Evolutionary conservation across 2,888 invertebrate genomes (phyloP).

Genomic region (Ochropleura plecta): DNA sequence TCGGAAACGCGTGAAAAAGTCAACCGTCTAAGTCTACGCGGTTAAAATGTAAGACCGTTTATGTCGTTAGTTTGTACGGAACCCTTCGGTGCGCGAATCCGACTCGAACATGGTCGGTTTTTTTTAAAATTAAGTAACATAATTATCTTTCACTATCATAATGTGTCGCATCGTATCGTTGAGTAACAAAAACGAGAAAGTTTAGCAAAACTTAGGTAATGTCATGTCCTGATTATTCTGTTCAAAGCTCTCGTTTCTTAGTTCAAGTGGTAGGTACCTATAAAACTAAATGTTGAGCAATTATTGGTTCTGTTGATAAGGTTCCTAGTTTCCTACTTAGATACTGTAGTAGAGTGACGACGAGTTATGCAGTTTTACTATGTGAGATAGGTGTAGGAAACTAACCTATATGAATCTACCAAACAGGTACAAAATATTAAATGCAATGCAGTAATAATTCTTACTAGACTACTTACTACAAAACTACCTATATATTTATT

Average conservation of each 20-base stretch:
- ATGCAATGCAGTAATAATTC: neutral
- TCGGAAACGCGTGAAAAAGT: too few species aligned
- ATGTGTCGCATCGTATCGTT: constrained; percentile 41
- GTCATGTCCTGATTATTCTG: constrained; percentile 51
- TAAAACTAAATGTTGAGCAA: constrained; percentile 24
- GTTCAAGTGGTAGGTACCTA: neutral
- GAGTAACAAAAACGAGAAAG: constrained; percentile 49
- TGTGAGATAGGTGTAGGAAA: too few species aligned
- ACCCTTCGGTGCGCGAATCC: too few species aligned
- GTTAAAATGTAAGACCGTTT: too few species aligned
- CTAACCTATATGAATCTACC: neutral
- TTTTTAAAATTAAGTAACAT: neutral
- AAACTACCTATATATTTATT: neutral
- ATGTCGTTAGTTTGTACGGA: too few species aligned
- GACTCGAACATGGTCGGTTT: neutral
- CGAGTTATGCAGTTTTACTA: neutral
- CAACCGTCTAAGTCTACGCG: too few species aligned
- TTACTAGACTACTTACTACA: neutral
- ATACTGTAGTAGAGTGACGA: neutral
- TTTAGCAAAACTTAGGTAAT: constrained; percentile 42
- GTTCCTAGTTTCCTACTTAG: neutral
- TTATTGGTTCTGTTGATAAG: constrained; percentile 10
- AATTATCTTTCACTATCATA: neutral
- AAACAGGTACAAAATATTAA: neutral
- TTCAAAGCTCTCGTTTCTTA: constrained; percentile 28